Conservation (phyloP, 2,888 invertebrate species). For the Cephus runcator region DNA sequence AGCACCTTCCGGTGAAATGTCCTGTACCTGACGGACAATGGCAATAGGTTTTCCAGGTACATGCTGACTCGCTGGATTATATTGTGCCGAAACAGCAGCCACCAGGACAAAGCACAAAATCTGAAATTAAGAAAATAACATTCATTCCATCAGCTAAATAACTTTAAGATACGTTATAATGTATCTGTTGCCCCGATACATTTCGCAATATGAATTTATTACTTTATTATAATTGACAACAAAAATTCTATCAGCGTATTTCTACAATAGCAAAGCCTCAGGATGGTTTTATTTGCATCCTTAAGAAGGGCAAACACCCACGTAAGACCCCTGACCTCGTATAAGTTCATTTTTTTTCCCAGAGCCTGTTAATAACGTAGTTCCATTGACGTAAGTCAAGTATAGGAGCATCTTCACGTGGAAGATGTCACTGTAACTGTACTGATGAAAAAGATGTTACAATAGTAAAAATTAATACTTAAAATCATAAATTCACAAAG, state of each 20-base stretch:
- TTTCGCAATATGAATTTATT: not conserved
- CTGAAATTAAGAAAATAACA: constrained; percentile 6
- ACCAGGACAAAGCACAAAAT: constrained; percentile 25
- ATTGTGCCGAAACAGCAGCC: constrained; percentile 28
- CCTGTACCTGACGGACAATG: constrained; percentile 30
- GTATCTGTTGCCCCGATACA: not conserved
- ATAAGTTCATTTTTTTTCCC: not conserved
- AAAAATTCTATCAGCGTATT: not conserved
- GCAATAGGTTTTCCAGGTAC: constrained; percentile 13
- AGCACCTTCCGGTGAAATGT: constrained; percentile 28
- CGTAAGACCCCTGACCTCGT: not conserved
- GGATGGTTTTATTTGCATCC: not conserved
- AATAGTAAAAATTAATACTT: not conserved
- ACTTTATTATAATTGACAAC: not conserved
- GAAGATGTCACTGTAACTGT: not conserved
- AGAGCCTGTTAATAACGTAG: not conserved
- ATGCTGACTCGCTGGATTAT: not conserved
- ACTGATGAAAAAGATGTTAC: no score
- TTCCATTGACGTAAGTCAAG: not conserved
- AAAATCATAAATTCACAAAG: not conserved
- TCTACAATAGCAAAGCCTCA: not conserved
- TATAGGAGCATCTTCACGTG: not conserved
- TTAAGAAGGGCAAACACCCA: not conserved
- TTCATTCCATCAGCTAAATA: not conserved
- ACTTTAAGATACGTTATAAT: not conserved